Percentiles rank a stretch among this genome's conserved stretches.
Conservation (phyloP, 2,888 invertebrate genomes). For the Parelbella ahira region DNA sequence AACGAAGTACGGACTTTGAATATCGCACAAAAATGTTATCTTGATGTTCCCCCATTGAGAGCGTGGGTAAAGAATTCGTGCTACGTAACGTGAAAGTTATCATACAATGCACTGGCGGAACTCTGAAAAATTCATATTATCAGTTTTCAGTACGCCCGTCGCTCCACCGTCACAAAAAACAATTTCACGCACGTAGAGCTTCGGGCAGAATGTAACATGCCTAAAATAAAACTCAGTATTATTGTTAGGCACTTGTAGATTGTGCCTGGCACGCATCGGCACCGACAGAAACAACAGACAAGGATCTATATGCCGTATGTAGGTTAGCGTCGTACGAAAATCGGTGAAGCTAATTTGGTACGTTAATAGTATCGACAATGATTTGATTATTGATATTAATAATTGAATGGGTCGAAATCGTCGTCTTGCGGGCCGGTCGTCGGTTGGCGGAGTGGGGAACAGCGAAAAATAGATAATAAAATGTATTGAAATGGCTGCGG, state of each 20-base stretch:
- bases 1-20: conserved; percentile 10
- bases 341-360: conserved; percentile 15
- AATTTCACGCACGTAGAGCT: conserved; percentile 19
- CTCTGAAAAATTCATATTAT: conserved; percentile 19
- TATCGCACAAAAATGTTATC: conserved; percentile 19
- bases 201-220: conserved; percentile 19
- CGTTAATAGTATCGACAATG: conserved; percentile 23
- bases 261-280: conserved; percentile 11
- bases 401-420: conserved; percentile 43
- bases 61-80: conserved; percentile 11
- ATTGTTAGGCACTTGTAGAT: conserved; percentile 22
- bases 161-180: conserved; percentile 11
- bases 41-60: conserved; percentile 5
- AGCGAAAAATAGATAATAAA: conserved; percentile 78
- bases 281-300: conserved; percentile 8
- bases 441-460: conserved; percentile 45
- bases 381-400: conserved; percentile 39
- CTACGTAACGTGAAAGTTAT: conserved; percentile 11
- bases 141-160: conserved; percentile 13
- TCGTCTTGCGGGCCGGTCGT: conserved; percentile 40
- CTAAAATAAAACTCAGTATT: conserved; percentile 24
- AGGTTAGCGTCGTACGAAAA: conserved; percentile 15
- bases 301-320: conserved; percentile 19
- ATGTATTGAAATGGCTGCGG: conserved; percentile 79
- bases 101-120: conserved; percentile 11